Percentiles rank a stretch among this genome's conserved stretches.
Evolutionary conservation across 2,113 vertebrate genomes (phyloP).

Genomic region (Monarcha castaneiventris): DNA sequence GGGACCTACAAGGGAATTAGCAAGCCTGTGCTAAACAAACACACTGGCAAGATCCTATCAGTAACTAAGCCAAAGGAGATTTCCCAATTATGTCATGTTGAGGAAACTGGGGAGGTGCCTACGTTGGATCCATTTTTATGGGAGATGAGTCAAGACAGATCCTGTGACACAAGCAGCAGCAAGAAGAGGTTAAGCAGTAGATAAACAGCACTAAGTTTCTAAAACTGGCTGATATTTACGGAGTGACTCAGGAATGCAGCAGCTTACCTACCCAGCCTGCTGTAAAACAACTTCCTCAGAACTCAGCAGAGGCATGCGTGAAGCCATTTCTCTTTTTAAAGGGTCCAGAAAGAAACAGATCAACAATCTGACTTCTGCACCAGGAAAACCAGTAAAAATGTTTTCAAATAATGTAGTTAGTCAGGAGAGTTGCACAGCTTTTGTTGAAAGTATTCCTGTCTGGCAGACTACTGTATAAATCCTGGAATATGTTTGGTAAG

Average conservation of each 20-base stretch:
- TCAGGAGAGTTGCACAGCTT: background rate
- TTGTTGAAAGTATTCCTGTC: background rate
- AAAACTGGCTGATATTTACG: background rate
- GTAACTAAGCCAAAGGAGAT: background rate
- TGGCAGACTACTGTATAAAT: background rate
- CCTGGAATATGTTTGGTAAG: background rate
- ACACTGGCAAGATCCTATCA: rapidly evolving
- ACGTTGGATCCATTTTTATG: background rate
- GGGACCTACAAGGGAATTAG: too few species aligned
- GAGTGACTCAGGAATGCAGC: background rate
- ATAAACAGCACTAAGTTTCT: background rate
- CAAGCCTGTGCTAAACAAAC: background rate
- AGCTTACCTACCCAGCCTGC: background rate
- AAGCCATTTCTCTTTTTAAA: background rate
- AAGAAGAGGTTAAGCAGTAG: background rate
- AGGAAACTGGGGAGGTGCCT: background rate
- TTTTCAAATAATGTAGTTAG: background rate
- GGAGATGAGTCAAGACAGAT: background rate
- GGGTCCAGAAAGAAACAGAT: background rate
- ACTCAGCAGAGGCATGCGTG: background rate
- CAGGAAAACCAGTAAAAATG: background rate
- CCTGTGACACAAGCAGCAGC: background rate
- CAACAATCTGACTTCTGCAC: background rate
- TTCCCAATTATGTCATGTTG: rapidly evolving
- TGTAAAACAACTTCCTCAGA: background rate